Conservation (phyloP, 2,113 vertebrate species). For the Petromus typicus region DNA sequence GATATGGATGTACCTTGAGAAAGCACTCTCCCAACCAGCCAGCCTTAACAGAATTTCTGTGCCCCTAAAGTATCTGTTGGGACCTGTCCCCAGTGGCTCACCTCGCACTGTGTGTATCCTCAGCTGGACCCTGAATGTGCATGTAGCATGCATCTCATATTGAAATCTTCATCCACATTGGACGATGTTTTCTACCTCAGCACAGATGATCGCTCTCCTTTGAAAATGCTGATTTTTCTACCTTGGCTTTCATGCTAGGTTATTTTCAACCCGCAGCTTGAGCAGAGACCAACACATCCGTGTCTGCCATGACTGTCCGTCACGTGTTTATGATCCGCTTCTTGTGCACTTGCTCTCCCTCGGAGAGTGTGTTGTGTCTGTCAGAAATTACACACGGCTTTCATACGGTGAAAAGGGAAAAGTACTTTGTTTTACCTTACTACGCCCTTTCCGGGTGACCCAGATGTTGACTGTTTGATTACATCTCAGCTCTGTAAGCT, state of each 20-base stretch:
- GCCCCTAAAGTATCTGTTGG: too few species aligned
- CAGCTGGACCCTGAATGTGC: background rate
- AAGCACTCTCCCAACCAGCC: background rate
- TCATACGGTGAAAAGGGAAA: too few species aligned
- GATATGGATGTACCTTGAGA: background rate
- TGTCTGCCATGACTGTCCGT: background rate
- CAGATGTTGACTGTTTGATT: too few species aligned
- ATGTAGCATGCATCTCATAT: background rate
- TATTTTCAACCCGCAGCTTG: background rate
- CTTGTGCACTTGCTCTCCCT: background rate
- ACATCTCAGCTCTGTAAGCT: background rate
- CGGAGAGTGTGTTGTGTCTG: background rate
- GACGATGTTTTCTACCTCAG: background rate
- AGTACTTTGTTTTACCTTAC: background rate
- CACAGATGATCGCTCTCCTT: too few species aligned
- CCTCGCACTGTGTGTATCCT: background rate
- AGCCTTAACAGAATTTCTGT: background rate
- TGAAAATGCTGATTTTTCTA: background rate
- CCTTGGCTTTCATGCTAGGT: background rate
- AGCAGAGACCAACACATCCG: background rate
- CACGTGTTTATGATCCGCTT: background rate
- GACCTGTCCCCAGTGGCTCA: background rate
- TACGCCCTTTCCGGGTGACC: accelerated
- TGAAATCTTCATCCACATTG: background rate
- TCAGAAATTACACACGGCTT: too few species aligned